A percentile compares a stretch with the other conserved stretches of the same genome.
Conservation (phyloP, 2,888 invertebrate genomes). For the Dorcus hopei region DNA sequence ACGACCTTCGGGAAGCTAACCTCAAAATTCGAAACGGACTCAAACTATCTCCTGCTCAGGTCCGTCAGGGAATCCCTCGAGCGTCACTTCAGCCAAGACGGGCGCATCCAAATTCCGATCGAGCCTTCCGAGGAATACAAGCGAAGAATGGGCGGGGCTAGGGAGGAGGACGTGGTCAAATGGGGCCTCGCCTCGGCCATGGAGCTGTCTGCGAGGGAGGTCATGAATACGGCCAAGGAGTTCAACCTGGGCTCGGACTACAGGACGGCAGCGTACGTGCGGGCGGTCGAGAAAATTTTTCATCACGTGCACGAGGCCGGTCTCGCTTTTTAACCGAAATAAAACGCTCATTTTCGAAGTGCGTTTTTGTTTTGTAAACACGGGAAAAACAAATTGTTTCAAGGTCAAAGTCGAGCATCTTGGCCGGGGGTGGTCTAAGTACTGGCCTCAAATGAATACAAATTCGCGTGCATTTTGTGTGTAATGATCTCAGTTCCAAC, state of each 20-base stretch:
- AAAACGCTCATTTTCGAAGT: too few species aligned
- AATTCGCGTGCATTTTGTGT: too few species aligned
- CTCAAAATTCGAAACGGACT: conserved; percentile 85
- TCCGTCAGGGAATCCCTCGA: conserved; percentile 58
- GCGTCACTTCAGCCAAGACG: conserved; percentile 22
- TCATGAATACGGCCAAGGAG: conserved; percentile 64
- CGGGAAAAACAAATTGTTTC: too few species aligned
- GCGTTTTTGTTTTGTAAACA: too few species aligned
- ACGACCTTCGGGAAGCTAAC: conserved; percentile 82
- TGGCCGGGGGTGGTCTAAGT: too few species aligned
- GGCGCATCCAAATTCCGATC: conserved; percentile 44
- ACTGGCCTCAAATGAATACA: too few species aligned
- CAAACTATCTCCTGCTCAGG: conserved; percentile 71
- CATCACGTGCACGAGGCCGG: conserved; percentile 26
- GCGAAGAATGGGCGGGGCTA: conserved; percentile 69
- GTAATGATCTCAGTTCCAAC: too few species aligned
- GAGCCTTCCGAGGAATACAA: conserved; percentile 67
- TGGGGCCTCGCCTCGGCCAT: conserved; percentile 83
- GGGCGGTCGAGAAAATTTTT: conserved; percentile 27
- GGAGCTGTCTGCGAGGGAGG: conserved; percentile 67
- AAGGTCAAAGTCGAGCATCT: too few species aligned
- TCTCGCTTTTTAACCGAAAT: conserved; percentile 51
- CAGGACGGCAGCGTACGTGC: conserved; percentile 25
- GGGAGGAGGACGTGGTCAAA: conserved; percentile 81
- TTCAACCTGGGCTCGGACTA: conserved; percentile 61